Conservation (phyloP, 2,888 invertebrate species). For the Mesorhabditis sp. region DNA sequence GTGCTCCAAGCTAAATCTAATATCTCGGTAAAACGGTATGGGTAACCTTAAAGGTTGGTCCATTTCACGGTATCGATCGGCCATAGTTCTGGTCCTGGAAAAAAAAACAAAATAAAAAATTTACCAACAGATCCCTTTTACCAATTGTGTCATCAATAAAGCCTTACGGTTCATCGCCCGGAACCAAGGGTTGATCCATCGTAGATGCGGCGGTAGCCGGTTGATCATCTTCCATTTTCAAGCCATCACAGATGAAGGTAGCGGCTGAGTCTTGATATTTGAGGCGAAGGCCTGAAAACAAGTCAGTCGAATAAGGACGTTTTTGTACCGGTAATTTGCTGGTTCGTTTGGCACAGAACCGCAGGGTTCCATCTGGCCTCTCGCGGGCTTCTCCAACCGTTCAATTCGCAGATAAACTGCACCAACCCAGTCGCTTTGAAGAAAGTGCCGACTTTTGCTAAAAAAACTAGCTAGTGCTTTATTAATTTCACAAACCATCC, state of each 20-base stretch:
- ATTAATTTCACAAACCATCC: not conserved
- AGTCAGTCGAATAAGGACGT: not conserved
- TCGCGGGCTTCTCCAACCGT: slow-evolving; percentile 2
- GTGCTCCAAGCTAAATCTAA: not conserved
- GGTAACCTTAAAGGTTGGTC: not conserved
- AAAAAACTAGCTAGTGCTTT: not conserved
- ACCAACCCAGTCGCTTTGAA: not conserved
- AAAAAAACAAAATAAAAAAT: too few relatives aligned
- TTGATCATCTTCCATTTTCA: not conserved
- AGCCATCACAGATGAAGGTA: not conserved
- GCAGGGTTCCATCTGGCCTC: not conserved
- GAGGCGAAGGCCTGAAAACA: not conserved
- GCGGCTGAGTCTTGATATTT: not conserved
- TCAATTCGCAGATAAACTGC: not conserved
- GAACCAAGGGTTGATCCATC: not conserved
- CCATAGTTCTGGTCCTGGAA: too few relatives aligned
- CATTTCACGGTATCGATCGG: too few relatives aligned
- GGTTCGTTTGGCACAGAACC: not conserved
- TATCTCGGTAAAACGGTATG: not conserved
- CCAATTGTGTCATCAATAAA: too few relatives aligned
- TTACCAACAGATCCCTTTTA: too few relatives aligned
- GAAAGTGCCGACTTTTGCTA: slow-evolving; percentile 3
- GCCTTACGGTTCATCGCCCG: not conserved
- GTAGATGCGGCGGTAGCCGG: not conserved
- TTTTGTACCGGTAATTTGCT: not conserved